Percentiles rank a stretch among this genome's conserved stretches.
Conservation (phyloP, 2,113 vertebrate species). For the Hirundichthys speculiger region DNA sequence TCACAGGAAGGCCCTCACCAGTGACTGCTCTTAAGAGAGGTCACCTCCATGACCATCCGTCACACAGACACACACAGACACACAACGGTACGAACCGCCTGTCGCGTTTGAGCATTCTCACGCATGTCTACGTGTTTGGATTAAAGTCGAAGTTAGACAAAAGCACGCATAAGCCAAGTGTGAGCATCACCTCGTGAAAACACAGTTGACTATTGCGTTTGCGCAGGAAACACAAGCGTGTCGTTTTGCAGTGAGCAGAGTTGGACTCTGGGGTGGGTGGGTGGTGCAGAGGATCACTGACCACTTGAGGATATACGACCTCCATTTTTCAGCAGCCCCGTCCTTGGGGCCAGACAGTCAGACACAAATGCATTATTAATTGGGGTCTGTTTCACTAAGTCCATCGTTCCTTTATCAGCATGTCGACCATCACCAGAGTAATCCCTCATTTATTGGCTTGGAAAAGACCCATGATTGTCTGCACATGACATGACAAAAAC, state of each 20-base stretch:
- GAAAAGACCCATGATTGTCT: constrained; percentile 34
- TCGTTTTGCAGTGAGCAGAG: constrained; percentile 19
- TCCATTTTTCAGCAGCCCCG: constrained; percentile 67
- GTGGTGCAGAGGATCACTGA: constrained; percentile 64
- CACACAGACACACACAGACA: constrained; percentile 65
- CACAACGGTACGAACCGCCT: constrained; percentile 23
- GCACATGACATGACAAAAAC: constrained; percentile 29
- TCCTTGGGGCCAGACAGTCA: constrained; percentile 73
- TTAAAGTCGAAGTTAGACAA: constrained; percentile 5
- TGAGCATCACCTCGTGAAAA: neutral
- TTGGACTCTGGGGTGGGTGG: constrained; percentile 48
- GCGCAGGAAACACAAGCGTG: constrained; percentile 7
- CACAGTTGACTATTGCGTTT: constrained; percentile 14
- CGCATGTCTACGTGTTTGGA: neutral
- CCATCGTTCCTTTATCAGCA: constrained; percentile 68
- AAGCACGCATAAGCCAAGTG: neutral
- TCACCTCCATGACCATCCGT: constrained; percentile 86
- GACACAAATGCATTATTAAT: constrained; percentile 80
- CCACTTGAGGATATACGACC: constrained; percentile 72
- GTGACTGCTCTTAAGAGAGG: constrained; percentile 89
- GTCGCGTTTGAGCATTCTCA: neutral
- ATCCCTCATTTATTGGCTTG: constrained; percentile 55
- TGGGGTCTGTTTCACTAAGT: constrained; percentile 69
- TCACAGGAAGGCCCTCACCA: constrained; percentile 82
- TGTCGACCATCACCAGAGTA: constrained; percentile 50